A percentile compares a stretch with the other conserved stretches of the same genome.
Conservation (phyloP, 1,140 invertebrate genomes). For the Cydia strobilella region DNA sequence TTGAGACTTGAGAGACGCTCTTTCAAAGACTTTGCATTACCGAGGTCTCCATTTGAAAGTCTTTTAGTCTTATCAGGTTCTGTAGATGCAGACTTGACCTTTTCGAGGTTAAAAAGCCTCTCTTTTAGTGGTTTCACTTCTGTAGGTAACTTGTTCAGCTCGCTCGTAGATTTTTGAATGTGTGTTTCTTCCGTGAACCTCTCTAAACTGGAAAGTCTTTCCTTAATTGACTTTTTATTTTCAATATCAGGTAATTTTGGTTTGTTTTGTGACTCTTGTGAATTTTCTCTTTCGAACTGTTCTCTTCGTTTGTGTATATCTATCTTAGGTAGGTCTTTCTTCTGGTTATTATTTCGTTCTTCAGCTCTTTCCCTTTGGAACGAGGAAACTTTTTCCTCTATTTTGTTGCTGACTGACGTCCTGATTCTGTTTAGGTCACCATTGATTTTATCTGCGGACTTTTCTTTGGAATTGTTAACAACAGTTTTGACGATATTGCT, state of each 20-base stretch:
- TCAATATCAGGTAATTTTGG: slow-evolving; percentile 81
- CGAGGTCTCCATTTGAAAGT: slow-evolving; percentile 78
- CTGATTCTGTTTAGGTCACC: slow-evolving; percentile 75
- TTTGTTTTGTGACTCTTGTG: slow-evolving; percentile 76
- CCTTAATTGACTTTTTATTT: slow-evolving; percentile 85
- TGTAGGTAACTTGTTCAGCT: slow-evolving; percentile 79
- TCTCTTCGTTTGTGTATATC: slow-evolving; percentile 90
- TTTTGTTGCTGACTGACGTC: slow-evolving; percentile 76
- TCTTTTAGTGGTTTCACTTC: slow-evolving; percentile 84
- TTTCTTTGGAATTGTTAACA: slow-evolving; percentile 70
- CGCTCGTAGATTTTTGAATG: slow-evolving; percentile 70
- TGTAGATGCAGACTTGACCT: slow-evolving; percentile 77
- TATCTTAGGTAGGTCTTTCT: slow-evolving; percentile 86
- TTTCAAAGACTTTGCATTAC: slow-evolving; percentile 75
- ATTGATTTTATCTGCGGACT: slow-evolving; percentile 70
- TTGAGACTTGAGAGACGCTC: slow-evolving; percentile 81
- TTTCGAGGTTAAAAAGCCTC: slow-evolving; percentile 83
- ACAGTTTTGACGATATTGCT: slow-evolving; percentile 72
- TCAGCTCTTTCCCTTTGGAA: slow-evolving; percentile 75
- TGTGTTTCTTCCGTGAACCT: slow-evolving; percentile 77
- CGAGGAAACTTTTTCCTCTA: slow-evolving; percentile 79
- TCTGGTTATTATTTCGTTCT: slow-evolving; percentile 71
- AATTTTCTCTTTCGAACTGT: slow-evolving; percentile 87
- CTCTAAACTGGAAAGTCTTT: slow-evolving; percentile 85
- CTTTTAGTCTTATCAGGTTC: slow-evolving; percentile 76